Evolutionary conservation across 2,113 vertebrate species (phyloP), one percentile per base, ranked within the genome.

Genomic region (Salvator merianae): DNA sequence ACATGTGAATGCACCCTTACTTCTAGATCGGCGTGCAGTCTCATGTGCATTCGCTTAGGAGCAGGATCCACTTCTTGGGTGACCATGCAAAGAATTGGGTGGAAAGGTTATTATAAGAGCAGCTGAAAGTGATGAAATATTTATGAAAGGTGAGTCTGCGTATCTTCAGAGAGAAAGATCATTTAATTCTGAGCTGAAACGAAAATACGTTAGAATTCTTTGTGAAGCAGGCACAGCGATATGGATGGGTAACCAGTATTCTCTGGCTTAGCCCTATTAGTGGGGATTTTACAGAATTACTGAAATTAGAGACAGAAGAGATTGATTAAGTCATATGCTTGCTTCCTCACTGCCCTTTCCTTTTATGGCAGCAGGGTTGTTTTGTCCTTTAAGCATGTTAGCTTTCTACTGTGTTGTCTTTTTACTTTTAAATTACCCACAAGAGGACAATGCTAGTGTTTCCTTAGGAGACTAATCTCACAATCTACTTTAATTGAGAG

Each of bases 391-490:
- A 87, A 78, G 34, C 66, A 76, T 79, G 73, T 59, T 55, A 38
- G 88, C 90, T 92, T 91, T 84, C 79, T 69, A 86, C 77, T 53
- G 32, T n/a, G 86, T 86, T 82, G 87, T 89, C 88, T 85, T 86
- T 30, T 28, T 26, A 22, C 77, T 86, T 92, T 84, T 88, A 93
- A 92, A 91, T 93, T 91, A 91, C 73, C 77, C 83, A 87, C 84
- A 77, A 20, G 79, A 90, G 50, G 77, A 89, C 76, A 83, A 76
- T 92, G 85, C 84, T 80, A 83, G 87, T 87, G 83, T 83, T 90
- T 91, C 85, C 87, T 75, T 86, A 63, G 85, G 69, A 87, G 75
- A 79, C 72, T 36, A 85, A 72, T 59, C 1, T 88, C 87, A 87
- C 22, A 1, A 82, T 85, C 66, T 77, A 85, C 93, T 92, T 92